Conservation (phyloP, 2,797 vertebrate genomes). For the Acipenser transmontanus region DNA sequence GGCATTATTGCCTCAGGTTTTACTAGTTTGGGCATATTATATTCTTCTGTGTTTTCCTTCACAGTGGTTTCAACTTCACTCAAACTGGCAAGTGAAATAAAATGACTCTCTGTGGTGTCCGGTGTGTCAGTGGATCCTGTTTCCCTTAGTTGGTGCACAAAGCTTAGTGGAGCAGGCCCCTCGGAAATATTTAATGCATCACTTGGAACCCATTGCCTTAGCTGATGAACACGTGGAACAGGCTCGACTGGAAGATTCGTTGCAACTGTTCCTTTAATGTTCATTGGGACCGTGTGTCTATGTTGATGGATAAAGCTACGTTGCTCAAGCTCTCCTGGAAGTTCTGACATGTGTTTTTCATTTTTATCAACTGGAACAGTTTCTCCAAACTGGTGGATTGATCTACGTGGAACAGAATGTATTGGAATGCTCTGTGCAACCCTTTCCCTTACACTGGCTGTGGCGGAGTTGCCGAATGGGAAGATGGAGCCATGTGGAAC, state of each 20-base stretch:
- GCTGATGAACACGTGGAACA: not conserved
- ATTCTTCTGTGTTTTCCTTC: not conserved
- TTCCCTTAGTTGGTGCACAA: slow-evolving; percentile 1
- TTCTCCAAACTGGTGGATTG: not conserved
- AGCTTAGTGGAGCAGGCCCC: not conserved
- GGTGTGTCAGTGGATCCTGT: slow-evolving; percentile 13
- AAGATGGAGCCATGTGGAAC: too few relatives aligned
- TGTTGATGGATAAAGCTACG: not conserved
- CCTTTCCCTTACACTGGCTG: not conserved
- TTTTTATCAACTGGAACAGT: not conserved
- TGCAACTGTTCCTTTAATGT: not conserved
- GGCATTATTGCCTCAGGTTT: slow-evolving; percentile 43
- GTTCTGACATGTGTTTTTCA: not conserved
- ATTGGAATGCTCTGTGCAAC: not conserved
- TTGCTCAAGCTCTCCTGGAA: not conserved
- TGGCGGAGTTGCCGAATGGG: not conserved
- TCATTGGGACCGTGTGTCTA: not conserved
- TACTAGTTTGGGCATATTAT: slow-evolving; percentile 43
- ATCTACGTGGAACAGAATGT: not conserved
- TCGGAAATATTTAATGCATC: not conserved
- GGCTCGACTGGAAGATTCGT: not conserved
- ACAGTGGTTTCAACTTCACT: slow-evolving; percentile 31
- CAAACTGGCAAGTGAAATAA: slow-evolving; percentile 40
- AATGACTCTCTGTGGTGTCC: slow-evolving; percentile 36
- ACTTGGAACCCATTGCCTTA: not conserved